These are phyloP conservation scores for Eupithecia abbreviata DNA, from an alignment of 2,888 invertebrate species.

Conservation along the genomic window DNA sequence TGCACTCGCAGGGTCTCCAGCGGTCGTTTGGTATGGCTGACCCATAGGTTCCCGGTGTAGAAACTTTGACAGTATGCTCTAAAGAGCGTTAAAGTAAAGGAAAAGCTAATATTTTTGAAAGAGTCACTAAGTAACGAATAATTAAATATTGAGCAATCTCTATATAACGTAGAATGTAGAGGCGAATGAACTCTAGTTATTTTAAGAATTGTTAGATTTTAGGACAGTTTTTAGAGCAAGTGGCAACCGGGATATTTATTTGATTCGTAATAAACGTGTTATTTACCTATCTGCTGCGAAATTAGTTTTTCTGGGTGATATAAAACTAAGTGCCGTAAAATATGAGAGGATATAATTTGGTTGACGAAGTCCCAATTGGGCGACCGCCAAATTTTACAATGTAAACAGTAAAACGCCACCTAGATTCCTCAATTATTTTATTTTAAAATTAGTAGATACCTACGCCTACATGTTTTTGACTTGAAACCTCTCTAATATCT, in stretches of 20 bases:
- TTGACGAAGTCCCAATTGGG: slow-evolving; percentile 53
- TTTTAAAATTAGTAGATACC: slow-evolving; percentile 28
- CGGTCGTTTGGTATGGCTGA: no score
- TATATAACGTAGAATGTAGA: slow-evolving; percentile 4
- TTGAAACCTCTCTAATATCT: background rate
- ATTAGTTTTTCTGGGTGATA: slow-evolving; percentile 22
- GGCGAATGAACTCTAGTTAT: slow-evolving; percentile 30
- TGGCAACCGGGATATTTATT: slow-evolving; percentile 17
- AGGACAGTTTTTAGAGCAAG: slow-evolving; percentile 21
- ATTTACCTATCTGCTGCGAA: background rate
- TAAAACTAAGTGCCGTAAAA: slow-evolving; percentile 24
- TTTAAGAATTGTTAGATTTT: slow-evolving; percentile 20
- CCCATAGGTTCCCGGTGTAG: no score
- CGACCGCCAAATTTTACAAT: slow-evolving; percentile 49
- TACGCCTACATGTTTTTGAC: background rate
- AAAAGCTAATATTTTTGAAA: background rate
- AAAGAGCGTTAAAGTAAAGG: no score
- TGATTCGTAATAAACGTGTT: slow-evolving; percentile 16
- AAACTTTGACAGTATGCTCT: no score
- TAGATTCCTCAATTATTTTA: slow-evolving; percentile 51
- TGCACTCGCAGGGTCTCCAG: no score
- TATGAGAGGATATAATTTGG: slow-evolving; percentile 39
- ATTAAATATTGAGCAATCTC: background rate
- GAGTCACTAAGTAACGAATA: no score
- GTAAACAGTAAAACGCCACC: slow-evolving; percentile 50